Base-by-base conservation (phyloP, 37 sponge, comb jelly and placozoan genomes). In the Geodia barretti region DNA sequence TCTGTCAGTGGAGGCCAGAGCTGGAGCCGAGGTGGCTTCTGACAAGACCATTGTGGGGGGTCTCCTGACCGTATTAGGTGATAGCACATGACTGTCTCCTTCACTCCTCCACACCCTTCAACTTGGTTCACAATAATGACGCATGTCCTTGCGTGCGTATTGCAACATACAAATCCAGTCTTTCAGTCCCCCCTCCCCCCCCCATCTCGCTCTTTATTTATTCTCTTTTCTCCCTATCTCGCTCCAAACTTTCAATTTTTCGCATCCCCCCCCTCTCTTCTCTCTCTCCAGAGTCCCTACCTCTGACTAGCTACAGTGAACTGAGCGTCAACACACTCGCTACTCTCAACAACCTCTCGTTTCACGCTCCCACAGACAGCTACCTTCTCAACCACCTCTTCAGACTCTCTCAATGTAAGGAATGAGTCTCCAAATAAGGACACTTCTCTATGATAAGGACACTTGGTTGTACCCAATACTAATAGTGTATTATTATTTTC, bases 301-400 rank as follows among this genome's bases (percentile, higher is more conserved):
- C 82, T 1, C 28, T 72, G 58, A 33, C 54, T 17, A 29, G 26
- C 43, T 73, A 75, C 43, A 81, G 85, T 20, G 92, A 93, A 76
- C 70, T 94, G 35, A 65, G 83, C 19, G 30, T 76, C 37, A 90
- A 94, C 58, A 68, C 85, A 24, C 59, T 91, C 68, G 88, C 78
- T 23, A 74, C 93, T 4, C 76, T 94, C 41, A 91, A 87, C 68
- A 94, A 94, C 63, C 73, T 94, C 60, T 77, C 92, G 59, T 94
- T 47, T 74, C 91, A 91, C 38, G 58, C 68, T 20, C 39, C 68
- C 5, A 32, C 59, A 25, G 82, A 26, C 32, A 80, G 81, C 63
- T 59, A 3, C 40, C 23, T 89, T 31, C 58, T n/a, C n/a, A n/a
- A n/a, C n/a, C n/a, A n/a, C n/a, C n/a, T n/a, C n/a, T n/a, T n/a